phyloP scores from a whole-genome alignment of 2,113 vertebrate species.

The Pholis gunnellus region DNA sequence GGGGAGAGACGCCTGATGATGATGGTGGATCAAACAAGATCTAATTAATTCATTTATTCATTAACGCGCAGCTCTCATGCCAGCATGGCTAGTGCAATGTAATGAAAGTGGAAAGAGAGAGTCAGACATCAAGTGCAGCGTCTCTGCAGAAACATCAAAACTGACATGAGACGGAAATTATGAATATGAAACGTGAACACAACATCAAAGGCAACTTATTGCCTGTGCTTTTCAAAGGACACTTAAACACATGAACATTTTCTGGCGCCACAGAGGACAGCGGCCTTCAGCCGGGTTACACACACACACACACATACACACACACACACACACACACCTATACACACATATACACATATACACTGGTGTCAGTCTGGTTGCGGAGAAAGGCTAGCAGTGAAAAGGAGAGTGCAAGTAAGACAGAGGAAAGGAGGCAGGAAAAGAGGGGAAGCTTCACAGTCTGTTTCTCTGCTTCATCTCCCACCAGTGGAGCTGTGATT shows the following conservation, averaged over 20 bases:
- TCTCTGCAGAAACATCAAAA: slow-evolving; percentile 62
- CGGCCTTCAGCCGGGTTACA: slow-evolving; percentile 20
- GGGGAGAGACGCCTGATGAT: slow-evolving; percentile 67
- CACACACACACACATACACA: slow-evolving; percentile 7
- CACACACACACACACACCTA: slow-evolving; percentile 18
- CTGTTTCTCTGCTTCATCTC: slow-evolving; percentile 64
- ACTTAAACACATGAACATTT: slow-evolving; percentile 44
- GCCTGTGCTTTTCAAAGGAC: slow-evolving; percentile 62
- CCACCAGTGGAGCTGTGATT: slow-evolving; percentile 72
- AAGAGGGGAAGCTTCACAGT: slow-evolving; percentile 18
- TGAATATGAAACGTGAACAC: slow-evolving; percentile 66
- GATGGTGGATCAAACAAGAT: slow-evolving; percentile 79
- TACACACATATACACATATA: slow-evolving; percentile 6
- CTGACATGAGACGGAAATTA: slow-evolving; percentile 64
- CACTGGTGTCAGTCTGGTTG: slow-evolving; percentile 51
- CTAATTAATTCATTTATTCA: slow-evolving; percentile 82
- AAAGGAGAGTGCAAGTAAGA: slow-evolving; percentile 7
- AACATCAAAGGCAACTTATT: slow-evolving; percentile 66
- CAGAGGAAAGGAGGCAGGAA: slow-evolving; percentile 1
- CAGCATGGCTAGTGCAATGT: slow-evolving; percentile 45
- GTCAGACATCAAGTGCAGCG: slow-evolving; percentile 37
- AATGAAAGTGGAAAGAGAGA: slow-evolving; percentile 56
- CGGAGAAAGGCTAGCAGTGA: slow-evolving; percentile 13
- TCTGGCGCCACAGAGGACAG: slow-evolving; percentile 13
- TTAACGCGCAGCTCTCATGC: slow-evolving; percentile 59